Base-by-base conservation (phyloP, 30 jellyfish, hydroid and myxozoan species). In the Hydractinia symbiolongicarpus region DNA sequence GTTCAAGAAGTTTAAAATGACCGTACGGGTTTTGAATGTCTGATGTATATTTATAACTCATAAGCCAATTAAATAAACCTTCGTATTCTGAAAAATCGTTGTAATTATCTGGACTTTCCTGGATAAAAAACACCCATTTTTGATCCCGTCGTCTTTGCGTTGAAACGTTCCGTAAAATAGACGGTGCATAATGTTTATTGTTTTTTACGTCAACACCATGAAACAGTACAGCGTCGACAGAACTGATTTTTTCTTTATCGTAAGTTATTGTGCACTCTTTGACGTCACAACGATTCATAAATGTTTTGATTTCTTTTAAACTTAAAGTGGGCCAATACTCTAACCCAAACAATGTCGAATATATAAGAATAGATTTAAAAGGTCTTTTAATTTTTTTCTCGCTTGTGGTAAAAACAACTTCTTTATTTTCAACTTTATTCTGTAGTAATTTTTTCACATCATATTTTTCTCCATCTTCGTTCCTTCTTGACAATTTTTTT, bases 21-120 rank as follows among this genome's bases (percentile, higher is more conserved):
- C 76, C 87, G 74, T 85, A 85, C 6, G 95, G 95, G 50, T 67
- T 14, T 50, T 52, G 70, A 44, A 85, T 85, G 61, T 85, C 95
- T 72, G 90, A 82, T 6, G 61, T 53, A n/a, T 50, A 19, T 60
- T 67, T 21, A 57, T 82, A 82, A 14, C 87, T 82, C 90, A 82
- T 82, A 21, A 81, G 56, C 90, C 90, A 82, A 40, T 82, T 74
- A 54, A 82, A 82, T 5, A 72, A 19, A 50, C 84, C 62, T 17
- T 50, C n/a, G 14, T 55, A 82, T 73, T 74, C 88, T 4, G 51
- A 20, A 54, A 71, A 71, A 11, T 53, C 86, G n/a, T 51, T 55
- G 55, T 53, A 57, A 54, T 82, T 11, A 8, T 55, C 66, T 71
- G 90, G 90, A 53, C 88, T 72, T 73, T 82, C 90, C 50, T 82